Base-by-base conservation (phyloP, 2,888 invertebrate genomes). In the Drosophila meridiana region DNA sequence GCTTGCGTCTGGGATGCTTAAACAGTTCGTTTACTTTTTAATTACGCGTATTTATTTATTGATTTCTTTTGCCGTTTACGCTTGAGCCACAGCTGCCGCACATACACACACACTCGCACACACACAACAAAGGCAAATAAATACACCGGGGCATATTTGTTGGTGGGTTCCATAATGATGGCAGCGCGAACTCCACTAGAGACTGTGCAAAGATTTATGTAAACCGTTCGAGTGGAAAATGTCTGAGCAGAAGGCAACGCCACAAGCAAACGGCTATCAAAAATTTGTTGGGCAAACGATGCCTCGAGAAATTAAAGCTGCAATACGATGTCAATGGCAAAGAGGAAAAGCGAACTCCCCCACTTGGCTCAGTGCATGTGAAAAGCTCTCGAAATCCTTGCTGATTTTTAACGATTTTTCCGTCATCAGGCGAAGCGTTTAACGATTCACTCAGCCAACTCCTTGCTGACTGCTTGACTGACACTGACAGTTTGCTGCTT, bases 391-490 rank as follows among this genome's bases (percentile, higher is more conserved):
- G 60, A 68, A 78, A 68, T 65, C 53, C 73, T 78, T 61, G 68
- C 63, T 71, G 82, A 72, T 72, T 78, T 80, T 76, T 63, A 78
- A 76, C 76, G 82, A 87, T 78, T 80, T 82, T 82, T 58, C 48
- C 48, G 47, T 52, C 14, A 48, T 40, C 50, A 43, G 45, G 14
- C 57, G 32, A 56, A 56, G 64, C 62, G 66, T 65, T 80, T 76
- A 69, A 72, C 64, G 72, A 47, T 72, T 76, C 73, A 71, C 53
- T 73, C 57, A 63, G 48, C 65, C 61, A 71, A 65, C 66, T 64
- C 26, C 55, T 64, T 52, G 52, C 50, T 40, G 30, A 43, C 56
- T 30, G 69, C 60, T 64, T 78, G 73, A 73, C 57, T 64, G 78
- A 73, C 79, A 76, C 58, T 77, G 71, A 69, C 67, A 52, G 69